phyloP scores from a whole-genome alignment of 2,888 invertebrate genomes.

The Rhagonycha fulva region DNA sequence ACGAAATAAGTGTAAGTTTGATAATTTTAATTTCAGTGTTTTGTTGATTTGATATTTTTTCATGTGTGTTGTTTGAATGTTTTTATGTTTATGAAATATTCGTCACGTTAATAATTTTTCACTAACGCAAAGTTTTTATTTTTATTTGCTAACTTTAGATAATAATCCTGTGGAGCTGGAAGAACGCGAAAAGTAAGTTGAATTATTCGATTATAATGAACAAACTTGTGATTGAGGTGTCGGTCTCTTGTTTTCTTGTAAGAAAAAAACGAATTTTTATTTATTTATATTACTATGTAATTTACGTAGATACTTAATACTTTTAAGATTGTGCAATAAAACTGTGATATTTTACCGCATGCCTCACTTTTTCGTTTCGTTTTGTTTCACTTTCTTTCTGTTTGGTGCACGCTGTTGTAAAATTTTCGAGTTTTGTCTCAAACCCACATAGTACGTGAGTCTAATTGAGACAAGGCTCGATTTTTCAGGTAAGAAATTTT shows the following conservation, averaged over 20 bases:
- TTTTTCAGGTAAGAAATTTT: background rate
- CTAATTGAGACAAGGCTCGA: background rate
- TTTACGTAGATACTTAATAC: conserved; percentile 6
- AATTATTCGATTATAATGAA: background rate
- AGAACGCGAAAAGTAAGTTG: conserved; percentile 84
- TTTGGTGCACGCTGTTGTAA: background rate
- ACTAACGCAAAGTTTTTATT: conserved; percentile 39
- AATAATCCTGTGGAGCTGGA: conserved; percentile 81
- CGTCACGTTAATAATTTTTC: conserved; percentile 9
- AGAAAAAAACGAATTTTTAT: background rate
- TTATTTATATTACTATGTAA: background rate
- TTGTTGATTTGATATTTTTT: conserved; percentile 7
- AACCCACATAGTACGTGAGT: background rate
- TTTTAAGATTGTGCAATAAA: conserved; percentile 46
- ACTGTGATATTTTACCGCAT: conserved; percentile 44
- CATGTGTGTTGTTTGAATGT: conserved; percentile 19
- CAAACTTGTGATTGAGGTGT: background rate
- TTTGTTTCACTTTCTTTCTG: background rate
- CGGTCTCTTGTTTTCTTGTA: conserved; percentile 8
- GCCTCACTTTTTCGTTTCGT: conserved; percentile 16
- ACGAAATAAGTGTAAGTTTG: conserved; percentile 79
- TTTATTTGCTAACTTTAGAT: conserved; percentile 63
- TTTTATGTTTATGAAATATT: conserved; percentile 24
- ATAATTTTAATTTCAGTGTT: background rate
- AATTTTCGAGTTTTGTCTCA: background rate